Conservation (phyloP, 2,888 invertebrate species). For the Sphaerophoria rueppellii region DNA sequence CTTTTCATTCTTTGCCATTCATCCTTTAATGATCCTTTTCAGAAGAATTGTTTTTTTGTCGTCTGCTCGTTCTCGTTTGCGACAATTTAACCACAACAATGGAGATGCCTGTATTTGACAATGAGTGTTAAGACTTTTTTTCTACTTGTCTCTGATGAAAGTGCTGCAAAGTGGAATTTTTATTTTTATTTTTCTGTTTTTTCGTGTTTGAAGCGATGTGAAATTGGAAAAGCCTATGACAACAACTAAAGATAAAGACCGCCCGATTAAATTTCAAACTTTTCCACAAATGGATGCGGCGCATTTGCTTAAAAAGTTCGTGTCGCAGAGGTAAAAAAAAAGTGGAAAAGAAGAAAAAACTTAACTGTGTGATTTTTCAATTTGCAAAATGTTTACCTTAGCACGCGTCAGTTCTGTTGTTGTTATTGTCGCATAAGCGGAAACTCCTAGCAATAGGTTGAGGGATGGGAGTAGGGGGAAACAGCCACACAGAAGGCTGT, state of each 20-base stretch:
- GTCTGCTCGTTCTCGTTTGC: constrained; percentile 18
- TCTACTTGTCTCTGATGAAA: background rate
- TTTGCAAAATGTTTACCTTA: constrained; percentile 65
- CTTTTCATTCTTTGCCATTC: constrained; percentile 69
- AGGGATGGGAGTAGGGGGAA: background rate
- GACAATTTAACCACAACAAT: constrained; percentile 70
- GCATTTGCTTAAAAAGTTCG: constrained; percentile 28
- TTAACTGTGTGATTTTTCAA: constrained; percentile 73
- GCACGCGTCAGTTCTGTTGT: constrained; percentile 17
- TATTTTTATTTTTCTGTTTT: background rate
- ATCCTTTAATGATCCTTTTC: constrained; percentile 70
- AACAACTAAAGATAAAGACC: constrained; percentile 18
- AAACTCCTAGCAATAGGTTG: constrained; percentile 19
- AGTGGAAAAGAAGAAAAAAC: constrained; percentile 22
- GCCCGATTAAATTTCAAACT: constrained; percentile 68
- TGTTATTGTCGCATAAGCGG: constrained; percentile 11
- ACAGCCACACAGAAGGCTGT: background rate
- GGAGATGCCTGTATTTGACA: constrained; percentile 64
- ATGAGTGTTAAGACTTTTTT: constrained; percentile 53
- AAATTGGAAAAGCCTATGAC: constrained; percentile 40
- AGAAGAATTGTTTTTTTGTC: constrained; percentile 25
- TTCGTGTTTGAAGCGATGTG: constrained; percentile 4
- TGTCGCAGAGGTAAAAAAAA: background rate
- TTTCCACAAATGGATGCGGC: constrained; percentile 39
- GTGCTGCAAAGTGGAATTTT: constrained; percentile 16